These are phyloP conservation scores for Rhinichthys klamathensis DNA, from an alignment of 2,113 vertebrate species.

Conservation along the genomic window DNA sequence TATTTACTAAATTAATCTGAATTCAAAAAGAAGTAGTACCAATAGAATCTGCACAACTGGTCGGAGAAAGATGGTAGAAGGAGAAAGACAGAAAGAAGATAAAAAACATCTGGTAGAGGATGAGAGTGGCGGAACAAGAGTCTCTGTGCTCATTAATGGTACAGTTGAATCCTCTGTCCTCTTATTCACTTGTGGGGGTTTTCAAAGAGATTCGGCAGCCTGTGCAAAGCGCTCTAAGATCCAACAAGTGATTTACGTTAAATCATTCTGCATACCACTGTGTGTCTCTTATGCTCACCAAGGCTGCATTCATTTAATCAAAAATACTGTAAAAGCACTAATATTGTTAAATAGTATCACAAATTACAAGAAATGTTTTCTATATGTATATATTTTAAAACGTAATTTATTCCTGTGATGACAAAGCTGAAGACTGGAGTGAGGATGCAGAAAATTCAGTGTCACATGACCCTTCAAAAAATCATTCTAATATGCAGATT, in stretches of 20 bases:
- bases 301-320: too few relatives aligned
- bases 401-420: too few relatives aligned
- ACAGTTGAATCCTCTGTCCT: not conserved
- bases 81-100: not conserved
- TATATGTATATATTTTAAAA: too few relatives aligned
- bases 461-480: too few relatives aligned
- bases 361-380: not conserved
- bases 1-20: not conserved
- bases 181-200: not conserved
- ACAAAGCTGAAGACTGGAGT: too few relatives aligned
- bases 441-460: too few relatives aligned
- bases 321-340: not conserved
- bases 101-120: not conserved
- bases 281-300: too few relatives aligned
- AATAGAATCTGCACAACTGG: not conserved
- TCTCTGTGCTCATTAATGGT: not conserved
- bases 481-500: too few relatives aligned
- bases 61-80: not conserved
- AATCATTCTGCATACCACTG: not conserved
- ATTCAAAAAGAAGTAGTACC: not conserved
- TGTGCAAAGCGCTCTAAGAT: not conserved
- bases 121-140: not conserved
- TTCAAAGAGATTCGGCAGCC: constrained; percentile 9
- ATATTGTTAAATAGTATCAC: not conserved
- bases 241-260: not conserved